Evolutionary conservation across 1,140 invertebrate species (phyloP), one percentile per base, ranked within the genome.

Genomic region (Branchinecta lindahli): DNA sequence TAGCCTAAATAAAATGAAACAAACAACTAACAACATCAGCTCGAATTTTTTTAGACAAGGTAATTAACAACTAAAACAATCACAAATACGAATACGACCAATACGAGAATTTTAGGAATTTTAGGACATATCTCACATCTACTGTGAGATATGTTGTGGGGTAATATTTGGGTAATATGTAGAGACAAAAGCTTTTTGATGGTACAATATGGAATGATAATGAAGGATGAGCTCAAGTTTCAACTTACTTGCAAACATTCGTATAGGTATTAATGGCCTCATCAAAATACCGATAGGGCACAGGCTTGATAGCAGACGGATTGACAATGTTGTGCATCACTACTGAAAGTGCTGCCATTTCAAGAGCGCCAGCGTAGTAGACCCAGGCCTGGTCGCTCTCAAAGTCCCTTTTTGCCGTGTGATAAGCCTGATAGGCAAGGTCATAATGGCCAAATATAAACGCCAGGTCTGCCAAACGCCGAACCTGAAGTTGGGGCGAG

Each of bases 361-460:
- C 94, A 65, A 95, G 79, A 20, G 94, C 93, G 12, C 94, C 94
- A 9, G 95, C 94, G 80, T 92, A 96, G 78, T 96, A 93, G 12
- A 97, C 80, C 95, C 94, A 98, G 0, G 96, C 96, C 75, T 94
- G 90, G 79, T 99, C 96, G 18, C 88, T 88, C 75, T 90, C 89
- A 79, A 98, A 98, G 77, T 99, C 96, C 72, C 94, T 85, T 80
- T 98, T 98, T 10, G 93, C 90, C 18, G 90, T 87, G 78, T 98
- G 94, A 80, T 98, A 99, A 0, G 90, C 86, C 76, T 89, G 90
- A 80, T 94, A 96, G 1, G 96, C 92, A 69, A 90, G 81, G 72
- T 88, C 85, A 81, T 98, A 98, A 74, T 96, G 87, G 9, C 94
- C 91, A 78, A 98, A 94, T 84, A 98, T 87, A 77, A 99, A 98